phyloP scores from a whole-genome alignment of 2,888 invertebrate genomes.

The Periphyllus acericola region DNA sequence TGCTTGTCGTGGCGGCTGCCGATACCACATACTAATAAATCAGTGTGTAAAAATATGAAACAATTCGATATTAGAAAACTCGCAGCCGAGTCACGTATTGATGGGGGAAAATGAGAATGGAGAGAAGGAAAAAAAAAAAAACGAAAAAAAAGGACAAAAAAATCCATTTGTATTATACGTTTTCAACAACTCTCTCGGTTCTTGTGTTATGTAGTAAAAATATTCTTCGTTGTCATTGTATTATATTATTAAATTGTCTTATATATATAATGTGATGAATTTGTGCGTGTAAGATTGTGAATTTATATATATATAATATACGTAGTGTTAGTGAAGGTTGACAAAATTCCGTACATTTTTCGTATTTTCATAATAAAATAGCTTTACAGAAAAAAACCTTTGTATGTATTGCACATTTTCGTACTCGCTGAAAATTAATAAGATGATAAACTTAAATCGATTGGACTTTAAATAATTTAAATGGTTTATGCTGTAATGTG shows the following conservation, averaged over 20 bases:
- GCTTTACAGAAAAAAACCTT: background rate
- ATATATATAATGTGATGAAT: background rate
- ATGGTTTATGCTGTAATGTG: background rate
- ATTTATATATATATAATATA: background rate
- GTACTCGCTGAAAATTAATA: background rate
- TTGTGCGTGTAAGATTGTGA: background rate
- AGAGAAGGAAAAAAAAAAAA: constrained; percentile 38
- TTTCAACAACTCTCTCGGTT: constrained; percentile 59
- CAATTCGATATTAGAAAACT: constrained; percentile 55
- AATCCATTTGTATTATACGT: constrained; percentile 44
- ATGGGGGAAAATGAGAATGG: constrained; percentile 41
- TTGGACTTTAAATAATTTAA: background rate
- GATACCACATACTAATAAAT: constrained; percentile 31
- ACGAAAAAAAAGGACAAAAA: constrained; percentile 37
- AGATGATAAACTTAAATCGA: background rate
- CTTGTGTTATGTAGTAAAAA: constrained; percentile 47
- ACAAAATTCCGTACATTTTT: constrained; percentile 9
- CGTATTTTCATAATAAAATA: background rate
- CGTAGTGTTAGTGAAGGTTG: background rate
- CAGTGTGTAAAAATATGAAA: constrained; percentile 51
- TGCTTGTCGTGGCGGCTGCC: background rate
- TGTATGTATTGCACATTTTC: background rate
- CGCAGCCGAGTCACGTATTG: constrained; percentile 49
- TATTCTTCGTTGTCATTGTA: constrained; percentile 44
- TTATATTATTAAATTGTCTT: constrained; percentile 51